These are phyloP conservation scores for Dipus sagitta DNA, from an alignment of 2,797 vertebrate species.

Conservation along the genomic window DNA sequence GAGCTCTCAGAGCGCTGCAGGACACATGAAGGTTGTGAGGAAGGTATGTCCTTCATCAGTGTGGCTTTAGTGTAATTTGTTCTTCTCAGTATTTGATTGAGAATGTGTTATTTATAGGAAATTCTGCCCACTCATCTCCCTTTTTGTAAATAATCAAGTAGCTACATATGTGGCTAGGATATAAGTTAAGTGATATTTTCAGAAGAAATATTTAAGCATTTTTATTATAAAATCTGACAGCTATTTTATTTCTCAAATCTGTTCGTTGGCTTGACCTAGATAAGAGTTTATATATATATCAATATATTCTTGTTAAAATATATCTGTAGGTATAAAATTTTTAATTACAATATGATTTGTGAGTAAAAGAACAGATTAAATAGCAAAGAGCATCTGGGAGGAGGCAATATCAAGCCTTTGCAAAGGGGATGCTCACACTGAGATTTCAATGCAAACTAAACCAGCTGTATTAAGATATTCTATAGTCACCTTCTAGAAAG, in stretches of 20 bases:
- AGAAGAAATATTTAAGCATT: not conserved
- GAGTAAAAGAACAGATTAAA: conserved; percentile 11
- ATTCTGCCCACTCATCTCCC: not conserved
- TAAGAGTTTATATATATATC: no score
- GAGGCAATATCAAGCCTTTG: not conserved
- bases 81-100: not conserved
- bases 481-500: not conserved
- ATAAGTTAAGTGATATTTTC: no score
- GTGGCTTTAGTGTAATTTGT: conserved; percentile 49
- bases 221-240: conserved; percentile 1
- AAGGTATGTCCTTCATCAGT: conserved; percentile 17
- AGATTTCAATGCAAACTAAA: not conserved
- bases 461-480: not conserved
- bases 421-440: not conserved
- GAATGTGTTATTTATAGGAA: not conserved
- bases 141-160: conserved; percentile 8
- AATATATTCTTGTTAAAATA: not conserved
- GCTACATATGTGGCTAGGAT: not conserved
- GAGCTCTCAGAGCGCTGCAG: conserved; percentile 31
- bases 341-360: not conserved
- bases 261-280: not conserved
- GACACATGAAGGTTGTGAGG: not conserved
- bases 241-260: conserved; percentile 2
- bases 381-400: not conserved
- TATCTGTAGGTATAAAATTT: not conserved